phyloP scores from a whole-genome alignment of 2,888 invertebrate species.

The Rhodophaea formosa region DNA sequence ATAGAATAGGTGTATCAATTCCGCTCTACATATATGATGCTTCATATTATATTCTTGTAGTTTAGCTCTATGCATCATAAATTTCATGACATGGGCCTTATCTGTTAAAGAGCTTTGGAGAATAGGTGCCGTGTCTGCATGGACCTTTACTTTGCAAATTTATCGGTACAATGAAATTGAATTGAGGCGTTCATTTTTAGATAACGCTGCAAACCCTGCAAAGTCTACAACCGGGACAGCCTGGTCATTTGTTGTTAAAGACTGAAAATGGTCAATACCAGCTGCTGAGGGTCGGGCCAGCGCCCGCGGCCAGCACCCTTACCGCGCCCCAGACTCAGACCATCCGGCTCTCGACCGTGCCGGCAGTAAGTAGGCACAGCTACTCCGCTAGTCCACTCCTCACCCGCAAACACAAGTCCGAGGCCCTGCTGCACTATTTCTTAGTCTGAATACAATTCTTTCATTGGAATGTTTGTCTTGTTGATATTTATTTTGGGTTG shows the following conservation, averaged over 20 bases:
- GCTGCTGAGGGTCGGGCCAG: conserved; percentile 92
- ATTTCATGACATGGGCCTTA: background rate
- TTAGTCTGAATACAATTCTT: background rate
- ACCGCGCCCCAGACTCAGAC: conserved; percentile 84
- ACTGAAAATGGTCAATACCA: conserved; percentile 98
- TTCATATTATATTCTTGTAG: no score
- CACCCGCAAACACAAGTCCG: conserved; percentile 30
- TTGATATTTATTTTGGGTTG: background rate
- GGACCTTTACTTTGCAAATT: conserved; percentile 20
- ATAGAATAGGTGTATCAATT: no score
- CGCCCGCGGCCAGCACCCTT: conserved; percentile 82
- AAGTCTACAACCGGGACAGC: conserved; percentile 92
- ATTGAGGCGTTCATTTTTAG: conserved; percentile 81
- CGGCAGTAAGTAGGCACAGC: conserved; percentile 90
- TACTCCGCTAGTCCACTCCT: conserved; percentile 45
- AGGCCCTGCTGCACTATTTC: background rate
- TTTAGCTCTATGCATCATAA: background rate
- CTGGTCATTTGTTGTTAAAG: conserved; percentile 94
- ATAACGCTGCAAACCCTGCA: conserved; percentile 94
- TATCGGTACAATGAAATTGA: conserved; percentile 52
- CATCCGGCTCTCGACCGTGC: conserved; percentile 92
- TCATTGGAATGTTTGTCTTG: background rate
- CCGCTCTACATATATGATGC: no score
- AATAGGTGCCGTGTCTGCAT: background rate
- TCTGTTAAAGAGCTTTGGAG: background rate